Base-by-base conservation (phyloP, 2,797 vertebrate species). In the Bovichtus variegatus region DNA sequence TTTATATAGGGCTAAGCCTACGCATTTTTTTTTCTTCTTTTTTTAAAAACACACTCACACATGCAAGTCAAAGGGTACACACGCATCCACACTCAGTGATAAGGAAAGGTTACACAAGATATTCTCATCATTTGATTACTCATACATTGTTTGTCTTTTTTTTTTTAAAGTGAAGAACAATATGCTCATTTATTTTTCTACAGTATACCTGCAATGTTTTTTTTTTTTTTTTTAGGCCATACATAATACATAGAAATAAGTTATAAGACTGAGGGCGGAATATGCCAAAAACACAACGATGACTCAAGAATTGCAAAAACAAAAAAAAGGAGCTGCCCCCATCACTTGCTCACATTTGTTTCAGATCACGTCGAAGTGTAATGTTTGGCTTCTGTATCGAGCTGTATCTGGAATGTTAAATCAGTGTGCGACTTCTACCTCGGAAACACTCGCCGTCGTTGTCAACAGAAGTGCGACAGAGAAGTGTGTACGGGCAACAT, bases 161-260 rank as follows among this genome's bases (percentile, higher is more conserved):
- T 81, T 72, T 87, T 31, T 6, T 5, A 7, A 87, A 90, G 75
- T 82, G 57, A 87, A 89, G 44, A 92, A 91, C 88, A 93, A 84
- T 86, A 84, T 87, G 77, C 64, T 85, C 76, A 84, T 92, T 89
- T 72, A 58, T 90, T 84, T 86, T 81, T 81, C 77, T 84, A 86
- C 83, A 71, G 66, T 66, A 72, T 79, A 71, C 69, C 82, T 85
- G 80, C 60, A 87, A 23, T 83, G 82, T 59, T 50, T 63, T 65
- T 64, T 53, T 59, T 63, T 66, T n/a, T n/a, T 59, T 50, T 63
- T 65, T 67, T 49, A 81, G 67, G 75, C 41, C 76, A 74, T 78
- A 89, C 72, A 89, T 82, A 81, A 91, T 81, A 89, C 76, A 88
- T 57, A 81, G 67, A 85, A 88, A 85, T 55, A 50, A 81, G 73